Base-by-base conservation (phyloP, 2,113 vertebrate genomes). In the Synchiropus splendidus region DNA sequence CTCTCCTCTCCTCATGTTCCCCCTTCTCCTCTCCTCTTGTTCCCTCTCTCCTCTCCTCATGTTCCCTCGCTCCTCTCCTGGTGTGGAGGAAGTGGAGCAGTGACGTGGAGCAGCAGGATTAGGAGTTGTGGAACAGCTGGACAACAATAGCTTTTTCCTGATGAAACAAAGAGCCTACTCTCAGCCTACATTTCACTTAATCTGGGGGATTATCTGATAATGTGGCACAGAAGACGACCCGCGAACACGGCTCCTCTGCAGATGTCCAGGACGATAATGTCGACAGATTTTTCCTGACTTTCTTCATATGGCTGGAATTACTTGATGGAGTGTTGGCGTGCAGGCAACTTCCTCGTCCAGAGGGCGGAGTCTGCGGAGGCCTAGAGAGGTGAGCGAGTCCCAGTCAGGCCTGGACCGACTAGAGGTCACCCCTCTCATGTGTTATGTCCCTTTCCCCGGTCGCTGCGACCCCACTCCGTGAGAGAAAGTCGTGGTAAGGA, bases 151-250 rank as follows among this genome's bases (percentile, higher is more conserved):
- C 72, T 73, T 77, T 79, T 54, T 53, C 45, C 67, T 70, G 67
- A 82, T 83, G 78, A 81, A 82, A 85, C 83, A 75, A 83, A 83
- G 79, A 83, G 75, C 68, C n/a, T n/a, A n/a, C n/a, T n/a, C 60
- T 77, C 74, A 62, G 70, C 72, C 75, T 74, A 81, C 75, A 79
- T 84, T 81, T 80, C 70, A 82, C 83, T 83, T 85, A 78, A 85
- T 83, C 78, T 78, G 51, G 52, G 63, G 80, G 83, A 86, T 86
- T 86, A 84, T 64, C 61, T 56, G 72, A 61, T 80, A 75, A 84
- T 82, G 77, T 80, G 72, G 8, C n/a, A 48, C 45, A 58, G 61
- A 46, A 55, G 57, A 74, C 61, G 59, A 76, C 54, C 57, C 45
- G 62, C 63, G 81, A 82, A 84, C 75, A 80, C 71, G 54, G 76